phyloP scores from a whole-genome alignment of 2,113 vertebrate species.

The Mormoops blainvillei region DNA sequence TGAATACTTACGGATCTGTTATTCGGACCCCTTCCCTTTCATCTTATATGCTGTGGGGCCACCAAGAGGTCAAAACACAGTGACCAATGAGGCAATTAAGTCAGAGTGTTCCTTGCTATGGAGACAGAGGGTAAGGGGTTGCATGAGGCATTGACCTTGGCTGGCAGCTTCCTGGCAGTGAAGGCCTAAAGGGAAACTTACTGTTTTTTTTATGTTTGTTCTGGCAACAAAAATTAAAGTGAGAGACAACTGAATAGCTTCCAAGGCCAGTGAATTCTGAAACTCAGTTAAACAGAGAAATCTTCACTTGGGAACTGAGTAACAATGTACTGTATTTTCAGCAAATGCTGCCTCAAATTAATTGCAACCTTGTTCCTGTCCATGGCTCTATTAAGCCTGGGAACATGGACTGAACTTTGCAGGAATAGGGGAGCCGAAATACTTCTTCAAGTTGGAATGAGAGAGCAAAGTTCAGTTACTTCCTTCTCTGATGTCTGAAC shows the following conservation, averaged over 20 bases:
- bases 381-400: not conserved
- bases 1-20: not conserved
- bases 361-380: not conserved
- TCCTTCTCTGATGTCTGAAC: not conserved
- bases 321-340: not conserved
- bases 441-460: not conserved
- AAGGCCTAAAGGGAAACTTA: not conserved
- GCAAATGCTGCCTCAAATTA: not conserved
- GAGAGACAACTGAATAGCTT: not conserved
- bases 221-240: not conserved
- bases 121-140: not conserved
- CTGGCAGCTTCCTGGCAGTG: not conserved
- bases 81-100: not conserved
- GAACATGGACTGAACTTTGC: not conserved
- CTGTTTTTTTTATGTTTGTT: not conserved
- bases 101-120: not conserved
- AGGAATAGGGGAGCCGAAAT: not conserved
- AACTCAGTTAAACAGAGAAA: not conserved
- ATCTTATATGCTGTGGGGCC: constrained; percentile 7
- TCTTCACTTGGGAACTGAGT: not conserved
- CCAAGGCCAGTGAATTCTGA: not conserved
- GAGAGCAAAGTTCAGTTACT: not conserved
- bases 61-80: constrained; percentile 1
- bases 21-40: not conserved
- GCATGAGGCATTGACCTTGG: not conserved